These are phyloP conservation scores for Theristicus caerulescens DNA, from an alignment of 2,113 vertebrate species.

Conservation along the genomic window DNA sequence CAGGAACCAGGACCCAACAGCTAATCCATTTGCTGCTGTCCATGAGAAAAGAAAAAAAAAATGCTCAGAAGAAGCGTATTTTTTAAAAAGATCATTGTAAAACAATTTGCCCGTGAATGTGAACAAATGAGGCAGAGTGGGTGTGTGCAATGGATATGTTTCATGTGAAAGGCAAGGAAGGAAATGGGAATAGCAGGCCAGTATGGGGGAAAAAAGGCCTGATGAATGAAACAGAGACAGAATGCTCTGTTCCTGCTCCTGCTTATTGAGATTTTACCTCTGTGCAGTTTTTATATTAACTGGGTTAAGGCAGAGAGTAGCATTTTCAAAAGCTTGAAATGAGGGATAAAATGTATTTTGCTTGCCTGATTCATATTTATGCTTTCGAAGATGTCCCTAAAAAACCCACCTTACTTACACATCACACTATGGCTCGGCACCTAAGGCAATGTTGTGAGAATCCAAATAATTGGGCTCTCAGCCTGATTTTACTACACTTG, in stretches of 20 bases:
- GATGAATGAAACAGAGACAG: constrained; percentile 27
- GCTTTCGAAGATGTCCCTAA: background rate
- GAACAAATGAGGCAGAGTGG: background rate
- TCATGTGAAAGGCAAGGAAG: background rate
- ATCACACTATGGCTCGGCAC: background rate
- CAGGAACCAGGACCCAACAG: background rate
- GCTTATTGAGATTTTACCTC: background rate
- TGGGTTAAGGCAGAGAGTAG: background rate
- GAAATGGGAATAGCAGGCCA: constrained; percentile 59
- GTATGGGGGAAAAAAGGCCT: background rate
- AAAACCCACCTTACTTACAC: background rate
- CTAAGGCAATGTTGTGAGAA: background rate
- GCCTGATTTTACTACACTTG: background rate
- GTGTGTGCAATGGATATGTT: background rate
- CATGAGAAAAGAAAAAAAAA: background rate
- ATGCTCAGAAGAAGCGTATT: background rate
- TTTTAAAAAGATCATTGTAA: background rate
- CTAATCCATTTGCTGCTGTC: background rate
- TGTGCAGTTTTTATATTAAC: accelerated
- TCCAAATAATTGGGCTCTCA: background rate
- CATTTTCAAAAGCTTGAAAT: background rate
- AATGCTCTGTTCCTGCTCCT: background rate
- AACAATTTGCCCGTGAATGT: background rate
- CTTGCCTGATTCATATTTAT: background rate
- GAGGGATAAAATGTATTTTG: background rate